Evolutionary conservation across 30 jellyfish, hydroid and myxozoan genomes (phyloP).

Genomic region (Haliclystus octoradiatus): DNA sequence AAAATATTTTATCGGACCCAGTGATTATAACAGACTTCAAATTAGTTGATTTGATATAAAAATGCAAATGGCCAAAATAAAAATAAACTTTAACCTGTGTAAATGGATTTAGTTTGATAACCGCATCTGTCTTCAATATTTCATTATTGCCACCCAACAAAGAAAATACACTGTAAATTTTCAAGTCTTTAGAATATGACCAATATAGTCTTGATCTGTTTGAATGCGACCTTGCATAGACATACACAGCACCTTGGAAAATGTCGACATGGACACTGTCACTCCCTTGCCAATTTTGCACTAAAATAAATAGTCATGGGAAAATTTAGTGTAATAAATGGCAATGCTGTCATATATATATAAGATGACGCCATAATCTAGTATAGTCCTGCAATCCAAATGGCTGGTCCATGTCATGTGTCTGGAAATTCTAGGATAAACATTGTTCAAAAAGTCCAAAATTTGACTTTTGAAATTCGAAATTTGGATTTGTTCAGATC

Average conservation of each 20-base stretch:
- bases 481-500: too few relatives aligned
- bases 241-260: constrained; percentile 20
- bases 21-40: too few relatives aligned
- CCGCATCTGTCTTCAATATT: constrained; percentile 57
- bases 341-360: too few relatives aligned
- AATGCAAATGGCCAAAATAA: not conserved
- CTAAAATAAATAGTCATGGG: too few relatives aligned
- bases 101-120: constrained; percentile 60
- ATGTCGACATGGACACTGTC: constrained; percentile 42
- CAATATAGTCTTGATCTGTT: constrained; percentile 52
- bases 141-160: constrained; percentile 57
- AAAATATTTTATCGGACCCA: too few relatives aligned
- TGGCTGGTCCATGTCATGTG: too few relatives aligned
- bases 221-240: constrained; percentile 52
- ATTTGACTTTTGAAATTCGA: too few relatives aligned
- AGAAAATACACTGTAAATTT: constrained; percentile 35
- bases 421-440: too few relatives aligned
- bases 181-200: constrained; percentile 26
- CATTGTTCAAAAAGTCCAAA: too few relatives aligned
- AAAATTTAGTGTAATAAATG: too few relatives aligned
- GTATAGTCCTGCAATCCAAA: too few relatives aligned
- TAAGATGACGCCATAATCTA: too few relatives aligned
- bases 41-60: not conserved
- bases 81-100: constrained; percentile 37
- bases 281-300: constrained; percentile 30